Conservation (phyloP, 2,888 invertebrate species). For the Dysmachus trigonus region DNA sequence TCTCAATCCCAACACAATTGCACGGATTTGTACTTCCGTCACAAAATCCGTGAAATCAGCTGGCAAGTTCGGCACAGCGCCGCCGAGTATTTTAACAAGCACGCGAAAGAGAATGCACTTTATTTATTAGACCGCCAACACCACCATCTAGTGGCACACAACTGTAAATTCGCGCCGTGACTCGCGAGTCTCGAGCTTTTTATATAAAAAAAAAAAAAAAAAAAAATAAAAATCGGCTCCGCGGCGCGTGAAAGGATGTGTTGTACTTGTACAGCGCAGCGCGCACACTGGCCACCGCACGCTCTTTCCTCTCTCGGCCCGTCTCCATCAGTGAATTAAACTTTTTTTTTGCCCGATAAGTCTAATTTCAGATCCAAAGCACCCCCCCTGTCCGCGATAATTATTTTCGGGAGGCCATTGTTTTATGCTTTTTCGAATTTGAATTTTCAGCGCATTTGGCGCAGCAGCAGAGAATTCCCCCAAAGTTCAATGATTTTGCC, state of each 20-base stretch:
- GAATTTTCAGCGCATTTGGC: slow-evolving; percentile 18
- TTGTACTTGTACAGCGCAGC: neutral
- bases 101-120: neutral
- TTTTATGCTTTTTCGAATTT: slow-evolving; percentile 5
- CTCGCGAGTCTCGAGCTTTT: neutral
- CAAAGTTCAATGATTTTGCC: slow-evolving; percentile 34
- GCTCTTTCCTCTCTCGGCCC: neutral
- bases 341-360: slow-evolving; percentile 13
- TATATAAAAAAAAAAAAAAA: neutral
- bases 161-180: neutral
- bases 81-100: neutral
- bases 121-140: neutral
- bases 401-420: slow-evolving; percentile 29
- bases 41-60: slow-evolving; percentile 12
- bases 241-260: slow-evolving; percentile 3
- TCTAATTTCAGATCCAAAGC: slow-evolving; percentile 32
- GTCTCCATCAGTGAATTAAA: neutral
- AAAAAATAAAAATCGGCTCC: neutral
- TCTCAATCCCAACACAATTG: neutral
- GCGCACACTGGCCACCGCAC: neutral
- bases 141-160: neutral
- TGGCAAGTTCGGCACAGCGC: neutral
- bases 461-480: neutral
- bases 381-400: slow-evolving; percentile 9
- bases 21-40: slow-evolving; percentile 8